These are phyloP conservation scores for Norana najaformis DNA, from an alignment of 2,888 invertebrate genomes.

Conservation along the genomic window DNA sequence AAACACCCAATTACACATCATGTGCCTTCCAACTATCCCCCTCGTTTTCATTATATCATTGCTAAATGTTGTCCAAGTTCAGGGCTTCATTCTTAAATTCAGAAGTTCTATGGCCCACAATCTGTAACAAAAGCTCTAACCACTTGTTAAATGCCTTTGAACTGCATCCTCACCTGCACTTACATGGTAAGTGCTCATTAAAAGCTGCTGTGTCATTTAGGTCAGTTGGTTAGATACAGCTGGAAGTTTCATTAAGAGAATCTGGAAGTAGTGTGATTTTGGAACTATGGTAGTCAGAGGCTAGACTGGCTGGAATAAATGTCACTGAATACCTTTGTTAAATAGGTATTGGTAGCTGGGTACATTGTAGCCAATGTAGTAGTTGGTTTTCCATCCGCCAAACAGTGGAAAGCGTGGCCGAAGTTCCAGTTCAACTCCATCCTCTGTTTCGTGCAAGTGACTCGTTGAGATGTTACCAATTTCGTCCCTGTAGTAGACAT, in stretches of 20 bases:
- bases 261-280: not conserved
- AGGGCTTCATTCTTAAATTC: not conserved
- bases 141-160: no score
- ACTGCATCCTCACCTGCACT: no score
- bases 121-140: no score
- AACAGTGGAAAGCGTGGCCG: conserved; percentile 95
- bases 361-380: conserved; percentile 93
- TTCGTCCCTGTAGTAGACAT: conserved; percentile 95
- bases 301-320: not conserved
- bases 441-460: conserved; percentile 82
- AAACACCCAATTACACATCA: not conserved
- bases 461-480: conserved; percentile 98
- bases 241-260: not conserved
- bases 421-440: conserved; percentile 92
- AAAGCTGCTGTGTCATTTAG: not conserved
- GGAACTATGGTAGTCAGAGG: not conserved
- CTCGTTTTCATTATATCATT: not conserved
- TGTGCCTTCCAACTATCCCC: not conserved
- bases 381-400: conserved; percentile 98
- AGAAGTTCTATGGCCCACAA: no score
- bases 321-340: conserved; percentile 37
- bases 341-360: conserved; percentile 80
- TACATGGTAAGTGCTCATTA: not conserved
- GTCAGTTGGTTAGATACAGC: not conserved
- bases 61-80: not conserved